A percentile compares a stretch with the other conserved stretches of the same genome.
These are phyloP conservation scores for Ridgeia piscesae DNA, from an alignment of 1,140 invertebrate genomes.

Conservation along the genomic window DNA sequence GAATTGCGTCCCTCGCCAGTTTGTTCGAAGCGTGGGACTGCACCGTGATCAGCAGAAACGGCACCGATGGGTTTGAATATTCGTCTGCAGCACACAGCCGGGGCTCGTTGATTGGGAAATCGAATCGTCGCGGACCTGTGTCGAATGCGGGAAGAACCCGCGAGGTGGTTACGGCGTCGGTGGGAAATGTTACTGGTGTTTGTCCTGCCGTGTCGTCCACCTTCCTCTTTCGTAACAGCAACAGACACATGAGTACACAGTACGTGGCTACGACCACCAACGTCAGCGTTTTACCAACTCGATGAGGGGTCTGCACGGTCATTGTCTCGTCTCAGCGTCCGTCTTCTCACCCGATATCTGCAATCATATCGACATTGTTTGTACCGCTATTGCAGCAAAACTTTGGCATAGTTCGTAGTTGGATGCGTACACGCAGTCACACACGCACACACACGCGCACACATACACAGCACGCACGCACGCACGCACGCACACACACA, in stretches of 20 bases:
- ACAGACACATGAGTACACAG: background rate
- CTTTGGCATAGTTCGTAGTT: too few relatives aligned
- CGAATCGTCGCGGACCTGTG: background rate
- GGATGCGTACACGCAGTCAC: background rate
- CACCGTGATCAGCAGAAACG: slow-evolving; percentile 28
- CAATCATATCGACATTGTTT: background rate
- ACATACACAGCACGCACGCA: too few relatives aligned
- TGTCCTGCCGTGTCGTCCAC: background rate
- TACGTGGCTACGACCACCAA: background rate
- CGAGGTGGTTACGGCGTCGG: too few relatives aligned
- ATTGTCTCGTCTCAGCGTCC: background rate
- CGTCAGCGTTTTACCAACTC: background rate
- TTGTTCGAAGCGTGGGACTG: slow-evolving; percentile 30
- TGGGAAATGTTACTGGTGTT: background rate
- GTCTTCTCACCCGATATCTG: background rate
- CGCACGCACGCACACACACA: background rate
- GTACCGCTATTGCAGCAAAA: background rate
- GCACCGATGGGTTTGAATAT: background rate
- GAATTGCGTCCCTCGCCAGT: slow-evolving; percentile 1
- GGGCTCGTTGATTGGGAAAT: background rate
- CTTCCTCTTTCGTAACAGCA: background rate
- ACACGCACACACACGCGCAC: background rate
- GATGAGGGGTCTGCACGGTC: background rate
- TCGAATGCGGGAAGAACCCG: background rate
- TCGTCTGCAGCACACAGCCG: background rate